A percentile compares a stretch with the other conserved stretches of the same genome.
phyloP scores from a whole-genome alignment of 2,113 vertebrate genomes.

The Prunella fulvescens region DNA sequence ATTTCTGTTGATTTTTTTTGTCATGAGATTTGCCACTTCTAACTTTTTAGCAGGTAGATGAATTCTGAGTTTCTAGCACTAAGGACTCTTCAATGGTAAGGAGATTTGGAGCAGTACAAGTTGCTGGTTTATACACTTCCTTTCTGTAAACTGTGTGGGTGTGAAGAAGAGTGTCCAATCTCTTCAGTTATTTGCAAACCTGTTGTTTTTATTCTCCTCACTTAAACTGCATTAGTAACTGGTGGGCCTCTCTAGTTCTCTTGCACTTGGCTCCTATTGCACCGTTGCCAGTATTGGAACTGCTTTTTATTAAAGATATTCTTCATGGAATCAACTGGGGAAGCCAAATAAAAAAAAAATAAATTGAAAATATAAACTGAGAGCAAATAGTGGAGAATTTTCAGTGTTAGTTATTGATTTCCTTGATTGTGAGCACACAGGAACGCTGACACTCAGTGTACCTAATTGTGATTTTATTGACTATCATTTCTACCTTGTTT shows the following conservation, averaged over 20 bases:
- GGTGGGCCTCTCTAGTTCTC: neutral
- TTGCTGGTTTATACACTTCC: neutral
- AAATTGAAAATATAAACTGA: neutral
- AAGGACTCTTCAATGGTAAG: neutral
- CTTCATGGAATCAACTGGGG: slow-evolving; percentile 14
- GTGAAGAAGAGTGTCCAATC: neutral
- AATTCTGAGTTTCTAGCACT: neutral
- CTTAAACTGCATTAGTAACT: neutral
- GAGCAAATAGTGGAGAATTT: slow-evolving; percentile 54
- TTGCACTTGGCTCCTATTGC: neutral
- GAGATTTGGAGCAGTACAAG: neutral
- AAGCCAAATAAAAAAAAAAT: slow-evolving; percentile 4
- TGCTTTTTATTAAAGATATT: slow-evolving; percentile 17
- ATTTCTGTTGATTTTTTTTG: neutral
- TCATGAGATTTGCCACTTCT: neutral
- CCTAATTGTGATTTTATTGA: slow-evolving; percentile 73
- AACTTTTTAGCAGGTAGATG: neutral
- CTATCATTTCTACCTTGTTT: slow-evolving; percentile 73
- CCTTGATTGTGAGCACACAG: slow-evolving; percentile 59
- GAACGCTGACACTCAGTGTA: slow-evolving; percentile 50
- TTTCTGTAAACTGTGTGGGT: neutral
- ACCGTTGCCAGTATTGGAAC: neutral
- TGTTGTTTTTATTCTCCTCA: neutral
- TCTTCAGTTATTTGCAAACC: neutral
- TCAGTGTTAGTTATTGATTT: slow-evolving; percentile 62